Percentiles rank a stretch among this genome's conserved stretches.
Conservation (phyloP, 2,113 vertebrate species). For the Notothenia coriiceps region DNA sequence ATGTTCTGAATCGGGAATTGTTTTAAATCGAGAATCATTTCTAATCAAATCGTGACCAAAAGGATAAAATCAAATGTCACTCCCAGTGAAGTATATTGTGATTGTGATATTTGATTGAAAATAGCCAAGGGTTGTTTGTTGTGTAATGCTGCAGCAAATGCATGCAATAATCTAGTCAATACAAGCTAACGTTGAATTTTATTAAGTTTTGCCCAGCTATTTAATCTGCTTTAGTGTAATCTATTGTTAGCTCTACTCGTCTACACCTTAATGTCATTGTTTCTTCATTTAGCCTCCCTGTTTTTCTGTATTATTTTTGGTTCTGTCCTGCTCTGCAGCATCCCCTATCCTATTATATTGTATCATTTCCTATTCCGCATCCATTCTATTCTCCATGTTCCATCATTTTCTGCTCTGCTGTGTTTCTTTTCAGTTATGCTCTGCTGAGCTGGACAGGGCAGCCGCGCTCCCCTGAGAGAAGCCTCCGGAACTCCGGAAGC, state of each 20-base stretch:
- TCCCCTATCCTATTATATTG: not conserved
- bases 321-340: not conserved
- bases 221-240: not conserved
- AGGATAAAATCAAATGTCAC: too few species aligned
- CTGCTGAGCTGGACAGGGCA: conserved; percentile 72
- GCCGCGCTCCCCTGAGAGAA: conserved; percentile 67
- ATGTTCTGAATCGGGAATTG: too few species aligned
- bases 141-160: not conserved
- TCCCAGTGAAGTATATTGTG: too few species aligned
- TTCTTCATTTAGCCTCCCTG: not conserved
- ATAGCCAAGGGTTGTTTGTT: not conserved
- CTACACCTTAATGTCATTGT: not conserved
- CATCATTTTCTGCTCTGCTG: conserved; percentile 56
- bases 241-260: not conserved
- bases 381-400: conserved; percentile 3
- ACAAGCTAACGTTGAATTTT: not conserved
- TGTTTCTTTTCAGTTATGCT: conserved; percentile 57
- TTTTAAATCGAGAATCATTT: too few species aligned
- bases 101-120: not conserved
- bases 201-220: not conserved
- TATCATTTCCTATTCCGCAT: conserved; percentile 3
- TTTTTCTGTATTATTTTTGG: not conserved
- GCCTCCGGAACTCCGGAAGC: conserved; percentile 72
- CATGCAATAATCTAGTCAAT: not conserved
- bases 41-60: too few species aligned